Conservation (phyloP, 2,113 vertebrate genomes). For the Cricetomys ansorgei region DNA sequence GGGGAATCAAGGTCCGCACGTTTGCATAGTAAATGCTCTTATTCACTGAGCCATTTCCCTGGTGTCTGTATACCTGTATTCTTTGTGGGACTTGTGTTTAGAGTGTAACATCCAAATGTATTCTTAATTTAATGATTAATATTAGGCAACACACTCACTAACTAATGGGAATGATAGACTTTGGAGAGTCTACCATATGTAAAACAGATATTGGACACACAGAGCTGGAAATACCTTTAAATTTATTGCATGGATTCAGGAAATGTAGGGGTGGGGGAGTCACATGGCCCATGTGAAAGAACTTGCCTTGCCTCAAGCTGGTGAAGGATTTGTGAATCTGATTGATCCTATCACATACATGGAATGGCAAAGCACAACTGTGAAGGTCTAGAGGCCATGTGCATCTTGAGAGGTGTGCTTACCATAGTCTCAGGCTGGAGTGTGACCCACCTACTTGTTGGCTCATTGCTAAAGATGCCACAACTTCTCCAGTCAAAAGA, state of each 20-base stretch:
- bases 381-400: neutral
- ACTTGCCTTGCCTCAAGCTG: neutral
- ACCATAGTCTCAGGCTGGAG: neutral
- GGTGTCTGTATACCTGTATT: neutral
- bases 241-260: neutral
- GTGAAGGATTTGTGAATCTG: neutral
- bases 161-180: neutral
- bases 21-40: neutral
- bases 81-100: neutral
- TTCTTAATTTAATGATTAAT: neutral
- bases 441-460: neutral
- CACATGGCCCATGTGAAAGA: neutral
- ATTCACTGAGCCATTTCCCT: neutral
- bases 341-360: neutral
- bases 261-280: neutral
- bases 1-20: neutral
- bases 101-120: neutral
- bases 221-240: neutral
- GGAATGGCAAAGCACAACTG: neutral
- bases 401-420: neutral
- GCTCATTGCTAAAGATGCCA: neutral
- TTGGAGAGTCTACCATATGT: neutral
- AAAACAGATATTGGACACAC: neutral
- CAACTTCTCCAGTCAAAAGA: conserved; percentile 26
- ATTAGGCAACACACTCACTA: neutral